These are phyloP conservation scores for Phalera bucephala DNA, from an alignment of 2,888 invertebrate species.

Conservation along the genomic window DNA sequence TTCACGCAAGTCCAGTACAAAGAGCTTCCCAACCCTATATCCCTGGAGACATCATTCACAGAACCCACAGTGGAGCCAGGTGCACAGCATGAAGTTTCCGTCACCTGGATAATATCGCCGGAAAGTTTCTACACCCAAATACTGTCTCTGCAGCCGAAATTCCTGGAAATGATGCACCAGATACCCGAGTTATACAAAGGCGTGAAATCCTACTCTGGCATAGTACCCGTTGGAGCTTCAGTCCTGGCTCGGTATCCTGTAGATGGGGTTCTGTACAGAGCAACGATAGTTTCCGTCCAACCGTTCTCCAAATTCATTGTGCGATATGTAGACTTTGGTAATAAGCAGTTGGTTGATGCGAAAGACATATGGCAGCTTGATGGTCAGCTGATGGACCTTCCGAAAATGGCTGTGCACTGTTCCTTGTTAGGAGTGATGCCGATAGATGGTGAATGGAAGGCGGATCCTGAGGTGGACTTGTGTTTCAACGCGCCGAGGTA, in stretches of 20 bases:
- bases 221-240: conserved; percentile 82
- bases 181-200: conserved; percentile 87
- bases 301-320: conserved; percentile 85
- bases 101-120: conserved; percentile 91
- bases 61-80: conserved; percentile 75
- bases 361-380: conserved; percentile 88
- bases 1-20: conserved; percentile 63
- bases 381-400: conserved; percentile 84
- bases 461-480: conserved; percentile 76
- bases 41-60: conserved; percentile 72
- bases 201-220: conserved; percentile 60
- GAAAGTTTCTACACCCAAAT: conserved; percentile 87
- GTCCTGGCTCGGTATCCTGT: conserved; percentile 88
- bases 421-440: conserved; percentile 84
- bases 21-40: conserved; percentile 68
- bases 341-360: conserved; percentile 84
- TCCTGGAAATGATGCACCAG: conserved; percentile 87
- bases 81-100: conserved; percentile 80
- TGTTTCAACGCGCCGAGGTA: conserved; percentile 85
- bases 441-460: conserved; percentile 82
- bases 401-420: conserved; percentile 88
- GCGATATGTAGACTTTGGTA: conserved; percentile 90
- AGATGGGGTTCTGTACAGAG: conserved; percentile 88
- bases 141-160: conserved; percentile 75
- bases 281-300: conserved; percentile 84